phyloP scores from a whole-genome alignment of 2,888 invertebrate genomes.

The Amblyjoppa fuscipennis region DNA sequence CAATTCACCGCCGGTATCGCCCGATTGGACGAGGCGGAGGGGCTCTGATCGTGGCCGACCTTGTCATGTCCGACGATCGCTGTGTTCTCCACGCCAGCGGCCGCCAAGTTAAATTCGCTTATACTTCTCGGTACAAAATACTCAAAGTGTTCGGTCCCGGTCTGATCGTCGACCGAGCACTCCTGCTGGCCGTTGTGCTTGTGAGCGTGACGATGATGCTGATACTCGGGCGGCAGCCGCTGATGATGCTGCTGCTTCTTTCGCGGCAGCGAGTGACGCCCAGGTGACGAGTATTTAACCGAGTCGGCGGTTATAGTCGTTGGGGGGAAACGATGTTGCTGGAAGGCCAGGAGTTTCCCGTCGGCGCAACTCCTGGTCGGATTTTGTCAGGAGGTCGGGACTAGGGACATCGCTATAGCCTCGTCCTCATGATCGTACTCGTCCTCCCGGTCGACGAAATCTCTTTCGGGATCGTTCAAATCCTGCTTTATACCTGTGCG shows the following conservation, averaged over 20 bases:
- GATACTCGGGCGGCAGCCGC: slow-evolving; percentile 86
- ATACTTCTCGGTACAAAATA: slow-evolving; percentile 94
- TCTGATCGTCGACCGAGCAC: slow-evolving; percentile 85
- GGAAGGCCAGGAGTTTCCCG: slow-evolving; percentile 82
- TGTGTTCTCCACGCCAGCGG: slow-evolving; percentile 87
- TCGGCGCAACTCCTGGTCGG: slow-evolving; percentile 85
- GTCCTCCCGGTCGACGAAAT: slow-evolving; percentile 75
- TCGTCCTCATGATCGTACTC: slow-evolving; percentile 80
- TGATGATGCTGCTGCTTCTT: slow-evolving; percentile 83
- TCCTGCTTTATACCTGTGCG: slow-evolving; percentile 67
- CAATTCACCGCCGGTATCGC: slow-evolving; percentile 77
- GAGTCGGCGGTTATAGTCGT: slow-evolving; percentile 58
- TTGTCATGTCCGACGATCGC: slow-evolving; percentile 84
- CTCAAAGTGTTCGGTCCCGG: slow-evolving; percentile 86
- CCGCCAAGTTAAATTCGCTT: slow-evolving; percentile 92
- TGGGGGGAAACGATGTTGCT: slow-evolving; percentile 72
- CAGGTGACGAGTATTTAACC: slow-evolving; percentile 83
- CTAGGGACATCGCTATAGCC: slow-evolving; percentile 85
- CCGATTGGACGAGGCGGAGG: slow-evolving; percentile 76
- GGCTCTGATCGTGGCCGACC: slow-evolving; percentile 66
- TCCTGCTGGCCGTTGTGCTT: slow-evolving; percentile 84
- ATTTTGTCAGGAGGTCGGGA: slow-evolving; percentile 87
- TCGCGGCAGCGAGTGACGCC: slow-evolving; percentile 86
- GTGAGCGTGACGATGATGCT: slow-evolving; percentile 80
- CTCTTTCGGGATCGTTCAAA: slow-evolving; percentile 64